These are phyloP conservation scores for Drosophila jambulina DNA, from an alignment of 1,140 invertebrate species.

Conservation along the genomic window DNA sequence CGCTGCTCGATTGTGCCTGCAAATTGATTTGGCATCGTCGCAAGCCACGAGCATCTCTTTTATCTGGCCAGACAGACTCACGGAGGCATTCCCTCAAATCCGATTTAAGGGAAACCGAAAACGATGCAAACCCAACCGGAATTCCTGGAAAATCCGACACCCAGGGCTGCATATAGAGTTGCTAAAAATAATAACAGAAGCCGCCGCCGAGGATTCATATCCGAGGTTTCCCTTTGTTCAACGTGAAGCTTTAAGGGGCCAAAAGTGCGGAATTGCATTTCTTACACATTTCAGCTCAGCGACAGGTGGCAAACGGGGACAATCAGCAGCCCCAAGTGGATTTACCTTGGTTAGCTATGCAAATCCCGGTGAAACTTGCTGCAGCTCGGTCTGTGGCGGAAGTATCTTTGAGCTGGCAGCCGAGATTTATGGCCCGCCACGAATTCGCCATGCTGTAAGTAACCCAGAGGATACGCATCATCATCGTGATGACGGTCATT, in stretches of 20 bases:
- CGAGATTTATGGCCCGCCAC: constrained; percentile 53
- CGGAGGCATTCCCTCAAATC: constrained; percentile 34
- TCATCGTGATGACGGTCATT: constrained; percentile 45
- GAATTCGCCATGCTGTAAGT: constrained; percentile 12
- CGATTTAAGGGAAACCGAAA: constrained; percentile 33
- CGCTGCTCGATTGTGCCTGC: constrained; percentile 38
- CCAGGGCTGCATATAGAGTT: constrained; percentile 3
- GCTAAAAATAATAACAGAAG: constrained; percentile 40
- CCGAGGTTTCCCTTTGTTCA: constrained; percentile 1
- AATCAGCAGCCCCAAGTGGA: constrained; percentile 41
- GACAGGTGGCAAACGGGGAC: constrained; percentile 25
- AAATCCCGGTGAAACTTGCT: constrained; percentile 47
- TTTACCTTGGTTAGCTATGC: constrained; percentile 59
- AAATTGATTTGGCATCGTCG: constrained; percentile 51
- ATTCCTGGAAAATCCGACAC: constrained; percentile 37
- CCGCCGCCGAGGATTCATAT: constrained; percentile 3
- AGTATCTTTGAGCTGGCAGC: constrained; percentile 22
- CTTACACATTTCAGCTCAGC: constrained; percentile 12
- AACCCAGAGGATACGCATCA: constrained; percentile 25
- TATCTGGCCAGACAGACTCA: constrained; percentile 27
- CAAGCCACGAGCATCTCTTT: constrained; percentile 6
- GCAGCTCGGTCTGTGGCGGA: constrained; percentile 7
- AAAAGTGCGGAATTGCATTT: constrained; percentile 56
- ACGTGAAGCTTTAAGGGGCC: constrained; percentile 13
- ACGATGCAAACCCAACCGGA: constrained; percentile 17